phyloP scores from a whole-genome alignment of 2,888 invertebrate species.

The Drosophila lacicola region DNA sequence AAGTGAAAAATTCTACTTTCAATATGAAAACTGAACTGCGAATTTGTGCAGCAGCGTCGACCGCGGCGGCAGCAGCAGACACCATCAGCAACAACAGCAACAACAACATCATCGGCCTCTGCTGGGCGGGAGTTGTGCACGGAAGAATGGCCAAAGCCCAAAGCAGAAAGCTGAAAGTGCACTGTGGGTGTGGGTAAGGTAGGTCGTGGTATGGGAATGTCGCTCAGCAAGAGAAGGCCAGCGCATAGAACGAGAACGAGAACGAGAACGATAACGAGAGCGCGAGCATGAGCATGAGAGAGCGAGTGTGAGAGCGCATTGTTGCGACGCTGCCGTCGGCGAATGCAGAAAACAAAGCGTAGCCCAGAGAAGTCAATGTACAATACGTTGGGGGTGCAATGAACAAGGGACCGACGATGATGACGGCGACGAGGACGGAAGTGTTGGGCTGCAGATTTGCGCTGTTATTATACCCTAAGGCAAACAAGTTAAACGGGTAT shows the following conservation, averaged over 20 bases:
- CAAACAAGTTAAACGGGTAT: constrained; percentile 3
- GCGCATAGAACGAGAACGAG: constrained; percentile 16
- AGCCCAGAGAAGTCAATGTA: constrained; percentile 83
- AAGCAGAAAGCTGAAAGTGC: constrained; percentile 71
- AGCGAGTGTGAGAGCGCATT: constrained; percentile 17
- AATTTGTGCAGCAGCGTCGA: constrained; percentile 52
- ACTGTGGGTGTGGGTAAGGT: constrained; percentile 85
- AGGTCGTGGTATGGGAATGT: constrained; percentile 83
- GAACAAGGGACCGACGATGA: constrained; percentile 58
- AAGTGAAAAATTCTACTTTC: constrained; percentile 83
- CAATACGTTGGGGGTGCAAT: constrained; percentile 78
- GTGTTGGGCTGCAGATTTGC: constrained; percentile 54
- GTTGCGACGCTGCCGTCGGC: constrained; percentile 37
- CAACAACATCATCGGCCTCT: constrained; percentile 22
- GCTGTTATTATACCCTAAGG: constrained; percentile 44
- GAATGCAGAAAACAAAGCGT: constrained; percentile 79
- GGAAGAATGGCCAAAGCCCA: constrained; percentile 57
- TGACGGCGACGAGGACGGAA: constrained; percentile 38
- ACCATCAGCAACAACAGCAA: constrained; percentile 13
- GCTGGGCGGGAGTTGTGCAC: constrained; percentile 72
- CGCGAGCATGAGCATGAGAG: not conserved
- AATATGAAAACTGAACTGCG: constrained; percentile 74
- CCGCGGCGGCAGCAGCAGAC: constrained; percentile 25
- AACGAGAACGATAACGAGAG: constrained; percentile 17
- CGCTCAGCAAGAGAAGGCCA: constrained; percentile 30